Evolutionary conservation across 2,113 vertebrate genomes (phyloP).

Genomic region (Muntiacus muntjak): DNA sequence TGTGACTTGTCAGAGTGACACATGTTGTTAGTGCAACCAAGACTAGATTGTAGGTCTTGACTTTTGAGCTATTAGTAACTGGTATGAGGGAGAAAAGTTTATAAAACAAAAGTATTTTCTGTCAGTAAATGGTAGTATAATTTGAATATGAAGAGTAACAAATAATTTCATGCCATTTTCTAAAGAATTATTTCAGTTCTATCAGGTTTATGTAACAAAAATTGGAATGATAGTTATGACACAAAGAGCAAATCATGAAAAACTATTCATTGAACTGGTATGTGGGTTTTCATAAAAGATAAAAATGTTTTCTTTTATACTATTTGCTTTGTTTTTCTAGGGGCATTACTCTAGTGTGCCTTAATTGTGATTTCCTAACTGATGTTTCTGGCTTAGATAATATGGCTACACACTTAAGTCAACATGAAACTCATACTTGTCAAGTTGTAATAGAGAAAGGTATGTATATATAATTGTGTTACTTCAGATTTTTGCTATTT

Average conservation of each 20-base stretch:
- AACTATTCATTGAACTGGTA: slow-evolving; percentile 17
- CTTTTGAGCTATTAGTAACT: neutral
- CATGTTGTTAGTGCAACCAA: neutral
- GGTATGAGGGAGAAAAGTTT: neutral
- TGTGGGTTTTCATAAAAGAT: slow-evolving; percentile 42
- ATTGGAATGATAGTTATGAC: neutral
- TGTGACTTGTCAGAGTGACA: neutral
- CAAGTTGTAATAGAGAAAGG: slow-evolving; percentile 91
- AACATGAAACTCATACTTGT: slow-evolving; percentile 87
- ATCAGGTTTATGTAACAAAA: slow-evolving; percentile 9
- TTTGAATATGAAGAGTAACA: neutral
- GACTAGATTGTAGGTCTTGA: neutral
- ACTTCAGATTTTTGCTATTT: slow-evolving; percentile 24
- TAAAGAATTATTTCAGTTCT: slow-evolving; percentile 23
- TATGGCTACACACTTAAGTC: slow-evolving; percentile 92
- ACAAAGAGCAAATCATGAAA: neutral
- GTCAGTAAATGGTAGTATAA: neutral
- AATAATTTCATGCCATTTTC: neutral
- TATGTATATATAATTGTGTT: slow-evolving; percentile 70
- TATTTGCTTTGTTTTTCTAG: slow-evolving; percentile 70
- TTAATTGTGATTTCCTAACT: slow-evolving; percentile 91
- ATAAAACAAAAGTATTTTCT: slow-evolving; percentile 9
- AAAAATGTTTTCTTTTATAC: slow-evolving; percentile 8
- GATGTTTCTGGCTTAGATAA: slow-evolving; percentile 87
- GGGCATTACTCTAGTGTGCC: slow-evolving; percentile 91